Evolutionary conservation across 2,113 vertebrate genomes (phyloP).

Genomic region (Megalops atlanticus): DNA sequence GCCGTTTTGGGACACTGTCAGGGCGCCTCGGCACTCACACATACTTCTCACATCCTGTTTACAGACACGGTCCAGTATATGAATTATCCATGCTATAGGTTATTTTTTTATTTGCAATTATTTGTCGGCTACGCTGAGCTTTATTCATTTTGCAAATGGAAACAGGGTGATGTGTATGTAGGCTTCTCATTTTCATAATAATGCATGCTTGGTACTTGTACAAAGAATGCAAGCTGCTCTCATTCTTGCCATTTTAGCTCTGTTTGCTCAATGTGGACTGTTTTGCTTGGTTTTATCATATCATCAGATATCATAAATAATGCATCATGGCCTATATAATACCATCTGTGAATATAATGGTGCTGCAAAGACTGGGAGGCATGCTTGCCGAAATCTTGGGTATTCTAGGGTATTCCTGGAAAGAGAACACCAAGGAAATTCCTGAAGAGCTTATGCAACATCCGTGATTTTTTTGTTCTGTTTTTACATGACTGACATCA

Average conservation of each 20-base stretch:
- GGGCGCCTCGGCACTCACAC: too few relatives aligned
- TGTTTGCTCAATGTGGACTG: background rate
- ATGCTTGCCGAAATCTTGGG: slow-evolving; percentile 10
- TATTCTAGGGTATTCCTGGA: background rate
- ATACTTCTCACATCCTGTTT: too few relatives aligned
- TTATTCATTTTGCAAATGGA: too few relatives aligned
- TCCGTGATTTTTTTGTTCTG: background rate
- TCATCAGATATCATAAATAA: slow-evolving; percentile 37
- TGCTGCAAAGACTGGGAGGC: slow-evolving; percentile 24
- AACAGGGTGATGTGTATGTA: too few relatives aligned
- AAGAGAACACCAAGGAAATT: background rate
- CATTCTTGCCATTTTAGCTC: background rate
- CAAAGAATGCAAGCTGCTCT: background rate
- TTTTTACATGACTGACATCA: background rate
- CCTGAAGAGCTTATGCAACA: too few relatives aligned
- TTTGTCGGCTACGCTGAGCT: too few relatives aligned
- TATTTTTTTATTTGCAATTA: too few relatives aligned
- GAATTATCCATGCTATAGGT: too few relatives aligned
- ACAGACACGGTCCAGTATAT: too few relatives aligned
- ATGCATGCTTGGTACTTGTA: too few relatives aligned
- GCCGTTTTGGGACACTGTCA: too few relatives aligned
- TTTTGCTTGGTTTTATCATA: background rate
- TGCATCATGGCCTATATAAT: slow-evolving; percentile 32
- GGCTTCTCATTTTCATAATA: too few relatives aligned
- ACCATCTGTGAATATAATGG: slow-evolving; percentile 32